Conservation (phyloP, 2,888 invertebrate genomes). For the Lepidocyrtinus sp. region DNA sequence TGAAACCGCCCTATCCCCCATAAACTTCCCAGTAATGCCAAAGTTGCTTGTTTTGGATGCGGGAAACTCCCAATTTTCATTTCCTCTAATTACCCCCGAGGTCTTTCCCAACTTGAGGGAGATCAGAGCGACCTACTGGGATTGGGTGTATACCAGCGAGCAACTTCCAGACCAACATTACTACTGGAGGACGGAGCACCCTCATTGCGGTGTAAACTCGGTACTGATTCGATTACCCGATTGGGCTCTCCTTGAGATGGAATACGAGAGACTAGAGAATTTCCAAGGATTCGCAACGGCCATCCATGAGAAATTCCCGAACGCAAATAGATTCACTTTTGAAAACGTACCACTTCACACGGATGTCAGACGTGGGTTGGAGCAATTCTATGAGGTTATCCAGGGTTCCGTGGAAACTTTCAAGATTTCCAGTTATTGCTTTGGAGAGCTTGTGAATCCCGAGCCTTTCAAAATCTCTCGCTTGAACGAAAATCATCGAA, state of each 20-base stretch:
- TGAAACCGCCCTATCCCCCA: constrained; percentile 36
- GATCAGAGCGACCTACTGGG: constrained; percentile 47
- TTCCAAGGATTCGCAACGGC: constrained; percentile 21
- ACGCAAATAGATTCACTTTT: constrained; percentile 16
- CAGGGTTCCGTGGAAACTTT: neutral
- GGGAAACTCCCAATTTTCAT: constrained; percentile 44
- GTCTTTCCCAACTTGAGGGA: constrained; percentile 22
- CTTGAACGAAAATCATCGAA: too few species aligned
- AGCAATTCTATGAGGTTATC: constrained; percentile 1
- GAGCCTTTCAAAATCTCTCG: constrained; percentile 6
- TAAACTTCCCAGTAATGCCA: constrained; percentile 37
- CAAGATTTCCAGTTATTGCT: constrained; percentile 13
- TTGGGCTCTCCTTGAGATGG: constrained; percentile 3
- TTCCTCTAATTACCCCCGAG: constrained; percentile 27
- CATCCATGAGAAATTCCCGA: constrained; percentile 25
- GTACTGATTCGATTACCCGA: constrained; percentile 30
- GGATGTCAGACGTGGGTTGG: constrained; percentile 9
- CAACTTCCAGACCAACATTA: constrained; percentile 33
- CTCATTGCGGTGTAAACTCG: constrained; percentile 20
- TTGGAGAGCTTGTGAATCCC: neutral
- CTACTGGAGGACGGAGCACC: constrained; percentile 37
- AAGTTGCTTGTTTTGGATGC: constrained; percentile 27
- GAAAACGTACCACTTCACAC: constrained; percentile 20
- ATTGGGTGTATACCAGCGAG: constrained; percentile 42
- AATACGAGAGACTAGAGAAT: constrained; percentile 32